Evolutionary conservation across 2,888 invertebrate species (phyloP).

Genomic region (Seira ritae): DNA sequence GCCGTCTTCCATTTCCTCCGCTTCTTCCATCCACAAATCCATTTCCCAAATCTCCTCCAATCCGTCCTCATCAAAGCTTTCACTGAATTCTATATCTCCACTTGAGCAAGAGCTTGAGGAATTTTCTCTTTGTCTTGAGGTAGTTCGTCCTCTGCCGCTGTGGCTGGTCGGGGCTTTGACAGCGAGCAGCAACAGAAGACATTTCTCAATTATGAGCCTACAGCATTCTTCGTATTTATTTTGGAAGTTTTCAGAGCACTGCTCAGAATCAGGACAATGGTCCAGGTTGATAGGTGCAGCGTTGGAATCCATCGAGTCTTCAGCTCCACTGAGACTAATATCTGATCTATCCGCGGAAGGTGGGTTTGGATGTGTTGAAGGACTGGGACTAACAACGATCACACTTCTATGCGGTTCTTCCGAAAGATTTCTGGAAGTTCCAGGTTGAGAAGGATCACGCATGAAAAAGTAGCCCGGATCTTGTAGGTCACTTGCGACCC

Average conservation of each 20-base stretch:
- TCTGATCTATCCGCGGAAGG: slow-evolving; percentile 37
- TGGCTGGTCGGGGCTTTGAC: slow-evolving; percentile 76
- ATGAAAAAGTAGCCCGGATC: slow-evolving; percentile 63
- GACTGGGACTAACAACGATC: slow-evolving; percentile 24
- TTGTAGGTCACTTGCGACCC: neutral
- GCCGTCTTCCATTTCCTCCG: slow-evolving; percentile 28
- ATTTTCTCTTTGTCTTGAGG: slow-evolving; percentile 14
- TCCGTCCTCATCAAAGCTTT: slow-evolving; percentile 35
- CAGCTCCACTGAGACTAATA: slow-evolving; percentile 22
- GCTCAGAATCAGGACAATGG: slow-evolving; percentile 61
- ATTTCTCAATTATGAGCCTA: slow-evolving; percentile 77
- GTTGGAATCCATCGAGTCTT: slow-evolving; percentile 16
- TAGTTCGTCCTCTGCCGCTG: neutral
- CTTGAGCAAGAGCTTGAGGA: slow-evolving; percentile 22
- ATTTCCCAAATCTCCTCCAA: neutral
- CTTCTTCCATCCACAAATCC: slow-evolving; percentile 45
- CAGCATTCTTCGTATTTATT: slow-evolving; percentile 75
- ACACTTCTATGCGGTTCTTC: neutral
- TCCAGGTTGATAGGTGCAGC: slow-evolving; percentile 31
- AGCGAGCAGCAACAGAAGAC: slow-evolving; percentile 78
- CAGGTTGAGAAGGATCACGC: slow-evolving; percentile 50
- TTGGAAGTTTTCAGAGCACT: slow-evolving; percentile 41
- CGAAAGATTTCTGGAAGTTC: neutral
- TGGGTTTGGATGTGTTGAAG: slow-evolving; percentile 40
- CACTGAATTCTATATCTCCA: slow-evolving; percentile 42